These are phyloP conservation scores for Epinotia bilunana DNA, from an alignment of 2,888 invertebrate genomes.

Conservation along the genomic window DNA sequence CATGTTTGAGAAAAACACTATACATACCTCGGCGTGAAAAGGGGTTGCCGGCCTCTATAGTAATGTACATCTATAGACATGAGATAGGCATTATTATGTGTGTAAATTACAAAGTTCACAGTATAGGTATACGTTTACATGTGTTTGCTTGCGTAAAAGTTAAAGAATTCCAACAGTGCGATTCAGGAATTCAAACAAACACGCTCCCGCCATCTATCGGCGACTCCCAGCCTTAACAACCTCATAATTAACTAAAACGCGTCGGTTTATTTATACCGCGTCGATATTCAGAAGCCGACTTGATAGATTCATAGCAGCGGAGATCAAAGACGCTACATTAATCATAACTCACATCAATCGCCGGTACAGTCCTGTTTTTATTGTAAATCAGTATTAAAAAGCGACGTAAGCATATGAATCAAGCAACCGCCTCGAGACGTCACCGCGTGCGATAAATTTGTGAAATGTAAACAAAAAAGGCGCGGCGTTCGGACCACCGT, in stretches of 20 bases:
- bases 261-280: constrained; percentile 81
- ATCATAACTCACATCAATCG: constrained; percentile 85
- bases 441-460: constrained; percentile 79
- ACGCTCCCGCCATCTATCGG: constrained; percentile 8
- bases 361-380: constrained; percentile 81
- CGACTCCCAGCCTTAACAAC: constrained; percentile 73
- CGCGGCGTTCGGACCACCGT: constrained; percentile 73
- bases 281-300: constrained; percentile 82
- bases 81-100: not conserved
- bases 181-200: constrained; percentile 4
- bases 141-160: not conserved
- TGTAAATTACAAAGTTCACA: not conserved
- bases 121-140: not conserved
- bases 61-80: no score
- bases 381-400: constrained; percentile 84
- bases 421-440: constrained; percentile 79
- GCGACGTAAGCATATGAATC: constrained; percentile 81
- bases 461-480: constrained; percentile 78
- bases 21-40: no score
- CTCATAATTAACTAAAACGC: constrained; percentile 81
- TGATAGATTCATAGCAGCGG: constrained; percentile 83
- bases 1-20: no score
- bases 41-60: no score
- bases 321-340: constrained; percentile 82
- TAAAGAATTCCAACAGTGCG: not conserved